Conservation (phyloP, 2,888 invertebrate genomes). For the Scelioninae gen. 1 region DNA sequence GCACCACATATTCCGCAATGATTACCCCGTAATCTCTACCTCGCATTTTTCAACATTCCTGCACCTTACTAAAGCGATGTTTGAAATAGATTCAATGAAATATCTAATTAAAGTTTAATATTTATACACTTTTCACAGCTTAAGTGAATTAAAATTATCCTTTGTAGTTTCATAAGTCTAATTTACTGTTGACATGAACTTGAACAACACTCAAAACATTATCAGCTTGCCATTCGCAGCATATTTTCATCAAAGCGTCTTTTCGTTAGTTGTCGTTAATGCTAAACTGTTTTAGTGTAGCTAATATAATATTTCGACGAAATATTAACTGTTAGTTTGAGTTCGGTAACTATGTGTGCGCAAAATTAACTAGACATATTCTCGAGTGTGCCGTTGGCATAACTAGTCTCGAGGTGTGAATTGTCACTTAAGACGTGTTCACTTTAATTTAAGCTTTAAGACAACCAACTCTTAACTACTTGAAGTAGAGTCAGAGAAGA, state of each 20-base stretch:
- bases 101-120: neutral
- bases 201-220: constrained; percentile 29
- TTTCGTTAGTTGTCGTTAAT: constrained; percentile 34
- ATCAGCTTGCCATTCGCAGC: constrained; percentile 18
- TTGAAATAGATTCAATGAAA: neutral
- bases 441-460: constrained; percentile 74
- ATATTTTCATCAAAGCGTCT: constrained; percentile 41
- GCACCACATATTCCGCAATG: too few species aligned
- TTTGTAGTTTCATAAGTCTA: constrained; percentile 15
- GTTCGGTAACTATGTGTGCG: constrained; percentile 59
- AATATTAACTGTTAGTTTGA: constrained; percentile 66
- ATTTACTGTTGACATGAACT: constrained; percentile 19
- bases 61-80: neutral
- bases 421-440: constrained; percentile 72
- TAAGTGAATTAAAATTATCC: constrained; percentile 3
- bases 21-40: too few species aligned
- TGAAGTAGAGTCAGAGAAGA: constrained; percentile 62
- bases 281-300: constrained; percentile 41
- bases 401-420: constrained; percentile 69
- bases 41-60: neutral
- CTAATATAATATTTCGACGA: constrained; percentile 48
- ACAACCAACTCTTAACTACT: constrained; percentile 73
- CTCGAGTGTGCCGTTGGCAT: constrained; percentile 59
- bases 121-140: neutral
- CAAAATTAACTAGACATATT: constrained; percentile 62